phyloP scores from a whole-genome alignment of 2,888 invertebrate genomes.

The Conistra vaccinii region DNA sequence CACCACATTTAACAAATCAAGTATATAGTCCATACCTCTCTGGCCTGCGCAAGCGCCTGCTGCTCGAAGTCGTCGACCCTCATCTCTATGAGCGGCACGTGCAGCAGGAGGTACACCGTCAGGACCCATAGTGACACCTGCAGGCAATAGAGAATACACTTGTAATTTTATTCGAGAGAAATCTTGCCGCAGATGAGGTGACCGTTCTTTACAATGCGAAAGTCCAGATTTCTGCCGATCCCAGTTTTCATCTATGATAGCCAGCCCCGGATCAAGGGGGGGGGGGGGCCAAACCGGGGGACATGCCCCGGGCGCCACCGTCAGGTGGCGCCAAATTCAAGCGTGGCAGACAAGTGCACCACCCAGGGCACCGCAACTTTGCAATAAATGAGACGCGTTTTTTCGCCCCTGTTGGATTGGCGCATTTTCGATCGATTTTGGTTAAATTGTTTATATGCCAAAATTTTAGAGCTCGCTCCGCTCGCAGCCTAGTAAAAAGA shows the following conservation, averaged over 20 bases:
- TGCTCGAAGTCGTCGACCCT: conserved; percentile 84
- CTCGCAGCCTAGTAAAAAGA: too few species aligned
- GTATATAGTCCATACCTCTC: conserved; percentile 75
- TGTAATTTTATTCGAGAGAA: neutral
- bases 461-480: too few species aligned
- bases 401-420: too few species aligned
- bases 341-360: too few species aligned
- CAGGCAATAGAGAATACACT: conserved; percentile 45
- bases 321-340: too few species aligned
- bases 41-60: conserved; percentile 70
- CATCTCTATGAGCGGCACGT: conserved; percentile 82
- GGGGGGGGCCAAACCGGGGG: too few species aligned
- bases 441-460: too few species aligned
- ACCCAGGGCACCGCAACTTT: too few species aligned
- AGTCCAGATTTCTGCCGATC: neutral
- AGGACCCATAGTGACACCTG: conserved; percentile 81
- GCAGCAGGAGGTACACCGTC: conserved; percentile 77
- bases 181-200: neutral
- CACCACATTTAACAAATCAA: neutral
- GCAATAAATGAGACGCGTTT: too few species aligned
- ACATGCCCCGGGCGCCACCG: too few species aligned
- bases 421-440: too few species aligned
- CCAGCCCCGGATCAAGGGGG: too few species aligned
- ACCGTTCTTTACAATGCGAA: neutral
- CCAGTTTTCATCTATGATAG: neutral